These are phyloP conservation scores for Eucidaris tribuloides DNA, from an alignment of 35 echinoderm and acorn worm species.

Conservation along the genomic window DNA sequence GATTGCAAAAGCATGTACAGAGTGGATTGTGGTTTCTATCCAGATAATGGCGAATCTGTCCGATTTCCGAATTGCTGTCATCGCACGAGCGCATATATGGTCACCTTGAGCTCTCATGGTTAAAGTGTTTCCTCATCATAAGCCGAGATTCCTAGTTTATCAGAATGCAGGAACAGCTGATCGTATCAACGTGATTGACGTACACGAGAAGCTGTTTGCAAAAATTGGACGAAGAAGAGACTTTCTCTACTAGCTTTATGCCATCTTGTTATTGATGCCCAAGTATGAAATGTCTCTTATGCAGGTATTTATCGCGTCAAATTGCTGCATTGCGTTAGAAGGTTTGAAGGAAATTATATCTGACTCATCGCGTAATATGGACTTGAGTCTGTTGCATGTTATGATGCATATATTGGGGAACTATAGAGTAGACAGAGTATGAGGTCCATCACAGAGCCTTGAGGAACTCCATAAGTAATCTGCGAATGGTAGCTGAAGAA, in stretches of 20 bases:
- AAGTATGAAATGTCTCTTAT: background rate
- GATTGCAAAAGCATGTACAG: too few relatives aligned
- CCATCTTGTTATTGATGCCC: background rate
- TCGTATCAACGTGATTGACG: too few relatives aligned
- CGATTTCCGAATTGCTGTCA: too few relatives aligned
- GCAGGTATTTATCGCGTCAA: background rate
- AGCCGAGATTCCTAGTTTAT: too few relatives aligned
- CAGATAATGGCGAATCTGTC: too few relatives aligned
- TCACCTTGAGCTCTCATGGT: too few relatives aligned
- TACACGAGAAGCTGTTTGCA: background rate
- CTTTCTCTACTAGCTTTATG: background rate
- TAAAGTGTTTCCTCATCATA: too few relatives aligned
- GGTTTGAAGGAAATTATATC: conserved; percentile 4
- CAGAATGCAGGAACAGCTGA: too few relatives aligned
- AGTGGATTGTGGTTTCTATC: too few relatives aligned
- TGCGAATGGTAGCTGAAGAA: background rate
- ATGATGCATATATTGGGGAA: background rate
- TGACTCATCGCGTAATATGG: conserved; percentile 15
- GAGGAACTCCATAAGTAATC: background rate
- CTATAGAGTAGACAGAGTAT: conserved; percentile 3
- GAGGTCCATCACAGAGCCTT: background rate
- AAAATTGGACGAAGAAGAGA: background rate
- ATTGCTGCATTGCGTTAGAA: background rate
- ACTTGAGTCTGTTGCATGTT: background rate
- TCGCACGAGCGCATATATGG: too few relatives aligned